Evolutionary conservation across 2,113 vertebrate species (phyloP).

Genomic region (Panurus biarmicus): DNA sequence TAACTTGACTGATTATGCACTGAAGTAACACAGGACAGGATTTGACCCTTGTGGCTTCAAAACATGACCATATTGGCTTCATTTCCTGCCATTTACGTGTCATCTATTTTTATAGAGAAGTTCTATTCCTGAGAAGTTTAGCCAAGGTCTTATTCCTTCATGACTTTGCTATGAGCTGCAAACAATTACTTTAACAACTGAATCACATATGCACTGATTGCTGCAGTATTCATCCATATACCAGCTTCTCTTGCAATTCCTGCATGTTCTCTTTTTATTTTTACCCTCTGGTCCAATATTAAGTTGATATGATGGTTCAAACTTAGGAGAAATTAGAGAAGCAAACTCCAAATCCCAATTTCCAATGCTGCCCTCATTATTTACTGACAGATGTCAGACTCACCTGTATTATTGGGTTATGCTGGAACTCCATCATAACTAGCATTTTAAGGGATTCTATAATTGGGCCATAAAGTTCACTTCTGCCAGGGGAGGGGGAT

Average conservation of each 20-base stretch:
- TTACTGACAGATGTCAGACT: constrained; percentile 48
- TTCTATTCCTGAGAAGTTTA: constrained; percentile 9
- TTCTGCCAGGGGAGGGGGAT: not conserved
- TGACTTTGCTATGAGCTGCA: not conserved
- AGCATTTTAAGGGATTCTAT: constrained; percentile 48
- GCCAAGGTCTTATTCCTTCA: constrained; percentile 25
- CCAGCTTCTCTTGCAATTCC: not conserved
- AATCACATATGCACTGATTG: not conserved
- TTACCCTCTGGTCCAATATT: not conserved
- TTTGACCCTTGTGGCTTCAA: constrained; percentile 24
- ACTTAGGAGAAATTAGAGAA: not conserved
- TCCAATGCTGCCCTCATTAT: constrained; percentile 33
- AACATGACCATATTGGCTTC: constrained; percentile 32
- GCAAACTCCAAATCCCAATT: not conserved
- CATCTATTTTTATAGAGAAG: constrained; percentile 46
- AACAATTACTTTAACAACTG: constrained; percentile 4
- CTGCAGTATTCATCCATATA: not conserved
- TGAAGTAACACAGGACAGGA: not conserved
- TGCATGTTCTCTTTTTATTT: not conserved
- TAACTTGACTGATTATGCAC: not conserved
- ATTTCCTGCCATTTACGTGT: constrained; percentile 49
- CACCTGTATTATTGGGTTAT: constrained; percentile 58
- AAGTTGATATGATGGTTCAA: not conserved
- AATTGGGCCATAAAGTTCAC: constrained; percentile 55
- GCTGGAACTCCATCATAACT: constrained; percentile 45